Evolutionary conservation across 2,797 vertebrate species (phyloP), one percentile per base, ranked within the genome.

Genomic region (Acanthurus leucopareius): DNA sequence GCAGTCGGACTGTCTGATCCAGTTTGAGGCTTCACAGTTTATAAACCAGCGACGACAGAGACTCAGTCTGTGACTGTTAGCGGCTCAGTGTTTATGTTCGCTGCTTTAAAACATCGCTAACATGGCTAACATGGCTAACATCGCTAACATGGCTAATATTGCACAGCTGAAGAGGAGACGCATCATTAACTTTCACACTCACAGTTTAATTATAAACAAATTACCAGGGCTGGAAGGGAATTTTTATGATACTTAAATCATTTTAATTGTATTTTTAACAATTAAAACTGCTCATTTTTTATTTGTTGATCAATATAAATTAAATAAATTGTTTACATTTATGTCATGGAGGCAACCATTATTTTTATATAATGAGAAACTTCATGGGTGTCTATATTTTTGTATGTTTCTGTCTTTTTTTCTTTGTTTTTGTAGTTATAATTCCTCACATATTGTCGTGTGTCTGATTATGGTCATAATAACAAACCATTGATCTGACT

Each of bases 1-100:
- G 25, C 25, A 25, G 25, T 25, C 25, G 3, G 17, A 66, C 57
- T 22, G 52, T 80, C 19, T 66, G 62, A 77, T 57, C 40, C 64
- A 57, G 19, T 49, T 2, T 40, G 40, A 69, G 38, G 64, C 22
- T 84, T 88, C 42, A 3, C 82, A 79, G 60, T 0, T 79, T 73
- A 73, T 83, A 76, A 85, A 85, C 59, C 70, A 40, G 45, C n/a
- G 68, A 48, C 52, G 8, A 25, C 49, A 19, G 53, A 17, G 78
- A 74, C 60, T 60, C 25, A 25, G 25, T 25, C 25, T 25, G 25
- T 25, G 25, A 25, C 25, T 25, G 25, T 40, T 19, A 10, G 25
- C 1, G 7, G 25, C 25, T 44, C 45, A 10, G 32, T 1, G 19
- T 14, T 9, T 40, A 58, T 35, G 20, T 62, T 59, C n/a, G 14